phyloP scores from a whole-genome alignment of 2,888 invertebrate species.

The Pachymerium ferrugineum region DNA sequence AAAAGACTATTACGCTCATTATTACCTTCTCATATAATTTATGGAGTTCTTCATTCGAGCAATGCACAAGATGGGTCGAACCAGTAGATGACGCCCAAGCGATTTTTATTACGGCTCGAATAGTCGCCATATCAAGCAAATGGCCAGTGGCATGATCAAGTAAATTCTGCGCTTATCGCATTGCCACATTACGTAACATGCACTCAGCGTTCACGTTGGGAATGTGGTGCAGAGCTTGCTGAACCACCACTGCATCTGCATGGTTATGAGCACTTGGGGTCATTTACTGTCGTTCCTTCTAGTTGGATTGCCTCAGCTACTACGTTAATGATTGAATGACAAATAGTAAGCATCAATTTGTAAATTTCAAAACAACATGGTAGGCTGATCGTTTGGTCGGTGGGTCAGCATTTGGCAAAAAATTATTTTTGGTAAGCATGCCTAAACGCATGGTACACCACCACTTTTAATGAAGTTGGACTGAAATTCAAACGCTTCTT shows the following conservation, averaged over 20 bases:
- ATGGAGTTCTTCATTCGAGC: slow-evolving; percentile 60
- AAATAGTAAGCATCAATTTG: slow-evolving; percentile 80
- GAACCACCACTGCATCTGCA: slow-evolving; percentile 58
- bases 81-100: slow-evolving; percentile 74
- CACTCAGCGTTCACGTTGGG: slow-evolving; percentile 78
- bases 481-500: slow-evolving; percentile 61
- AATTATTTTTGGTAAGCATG: slow-evolving; percentile 77
- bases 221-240: slow-evolving; percentile 75
- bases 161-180: slow-evolving; percentile 72
- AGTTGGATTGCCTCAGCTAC: slow-evolving; percentile 55
- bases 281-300: slow-evolving; percentile 52
- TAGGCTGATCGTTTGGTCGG: slow-evolving; percentile 73
- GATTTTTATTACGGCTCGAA: slow-evolving; percentile 66
- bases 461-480: slow-evolving; percentile 61
- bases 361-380: slow-evolving; percentile 77
- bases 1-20: slow-evolving; percentile 38
- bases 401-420: slow-evolving; percentile 70
- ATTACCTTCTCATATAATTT: slow-evolving; percentile 57
- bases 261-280: slow-evolving; percentile 48
- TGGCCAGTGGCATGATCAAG: slow-evolving; percentile 62
- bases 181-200: slow-evolving; percentile 74
- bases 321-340: slow-evolving; percentile 55
- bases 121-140: slow-evolving; percentile 65
- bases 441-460: slow-evolving; percentile 63
- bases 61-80: slow-evolving; percentile 57